Conservation (phyloP, 2,113 vertebrate genomes). For the Zapornia atra region DNA sequence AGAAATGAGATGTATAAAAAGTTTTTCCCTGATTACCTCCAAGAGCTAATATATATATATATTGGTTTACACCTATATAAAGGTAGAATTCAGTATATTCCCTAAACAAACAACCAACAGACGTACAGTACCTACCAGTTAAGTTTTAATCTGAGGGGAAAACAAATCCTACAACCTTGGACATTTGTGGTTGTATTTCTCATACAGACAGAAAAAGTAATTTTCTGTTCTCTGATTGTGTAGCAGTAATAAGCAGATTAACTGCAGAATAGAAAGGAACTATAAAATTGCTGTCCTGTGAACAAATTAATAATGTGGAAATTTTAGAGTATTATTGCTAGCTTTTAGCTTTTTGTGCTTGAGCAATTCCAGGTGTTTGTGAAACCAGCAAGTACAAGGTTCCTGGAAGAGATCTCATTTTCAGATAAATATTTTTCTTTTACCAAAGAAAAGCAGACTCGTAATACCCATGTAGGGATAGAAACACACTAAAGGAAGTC, state of each 20-base stretch:
- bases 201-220: neutral
- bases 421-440: neutral
- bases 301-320: neutral
- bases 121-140: neutral
- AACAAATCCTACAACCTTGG: neutral
- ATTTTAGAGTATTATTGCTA: neutral
- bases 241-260: neutral
- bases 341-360: neutral
- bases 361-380: neutral
- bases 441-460: neutral
- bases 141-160: neutral
- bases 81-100: neutral
- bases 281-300: neutral
- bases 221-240: neutral
- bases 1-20: neutral
- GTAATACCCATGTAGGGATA: neutral
- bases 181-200: neutral
- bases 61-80: neutral
- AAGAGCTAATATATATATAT: neutral
- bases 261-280: neutral
- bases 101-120: neutral
- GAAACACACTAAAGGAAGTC: neutral
- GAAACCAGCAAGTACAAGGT: neutral
- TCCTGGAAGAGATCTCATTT: neutral
- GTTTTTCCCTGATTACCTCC: neutral